A percentile compares a stretch with the other conserved stretches of the same genome.
phyloP scores from a whole-genome alignment of 2,888 invertebrate genomes.

The Drosophila paranaensis region DNA sequence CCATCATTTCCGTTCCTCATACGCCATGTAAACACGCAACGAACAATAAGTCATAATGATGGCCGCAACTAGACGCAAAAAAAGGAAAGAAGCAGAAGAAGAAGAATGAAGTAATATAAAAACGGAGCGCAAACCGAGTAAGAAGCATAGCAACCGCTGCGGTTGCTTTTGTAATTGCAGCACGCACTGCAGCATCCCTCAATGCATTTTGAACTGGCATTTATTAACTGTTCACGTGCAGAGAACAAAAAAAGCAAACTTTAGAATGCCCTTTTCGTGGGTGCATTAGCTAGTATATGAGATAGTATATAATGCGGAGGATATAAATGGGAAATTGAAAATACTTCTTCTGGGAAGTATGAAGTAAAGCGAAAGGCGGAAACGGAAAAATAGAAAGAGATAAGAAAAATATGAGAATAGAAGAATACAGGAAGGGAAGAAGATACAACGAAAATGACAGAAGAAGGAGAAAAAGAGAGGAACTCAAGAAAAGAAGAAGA shows the following conservation, averaged over 20 bases:
- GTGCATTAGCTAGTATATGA: neutral
- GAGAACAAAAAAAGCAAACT: conserved; percentile 56
- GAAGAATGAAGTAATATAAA: neutral
- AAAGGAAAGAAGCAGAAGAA: neutral
- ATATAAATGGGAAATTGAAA: neutral
- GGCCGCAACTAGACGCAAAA: conserved; percentile 35
- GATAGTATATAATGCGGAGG: neutral
- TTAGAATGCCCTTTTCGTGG: conserved; percentile 16
- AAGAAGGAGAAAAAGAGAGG: too few species aligned
- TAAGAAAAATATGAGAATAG: neutral
- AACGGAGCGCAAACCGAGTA: neutral
- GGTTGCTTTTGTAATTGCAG: conserved; percentile 54
- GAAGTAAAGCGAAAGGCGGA: too few species aligned
- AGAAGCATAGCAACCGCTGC: conserved; percentile 15
- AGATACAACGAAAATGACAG: neutral
- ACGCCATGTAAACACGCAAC: conserved; percentile 67
- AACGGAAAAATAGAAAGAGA: too few species aligned
- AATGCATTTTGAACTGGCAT: conserved; percentile 67
- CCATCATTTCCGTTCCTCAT: conserved; percentile 63
- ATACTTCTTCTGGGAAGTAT: too few species aligned
- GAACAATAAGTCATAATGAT: conserved; percentile 75
- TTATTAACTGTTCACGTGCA: conserved; percentile 77
- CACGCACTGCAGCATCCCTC: conserved; percentile 67
- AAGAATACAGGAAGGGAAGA: neutral
- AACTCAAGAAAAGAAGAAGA: too few species aligned